phyloP scores from a whole-genome alignment of 2,113 vertebrate genomes.

The Cebus imitator region DNA sequence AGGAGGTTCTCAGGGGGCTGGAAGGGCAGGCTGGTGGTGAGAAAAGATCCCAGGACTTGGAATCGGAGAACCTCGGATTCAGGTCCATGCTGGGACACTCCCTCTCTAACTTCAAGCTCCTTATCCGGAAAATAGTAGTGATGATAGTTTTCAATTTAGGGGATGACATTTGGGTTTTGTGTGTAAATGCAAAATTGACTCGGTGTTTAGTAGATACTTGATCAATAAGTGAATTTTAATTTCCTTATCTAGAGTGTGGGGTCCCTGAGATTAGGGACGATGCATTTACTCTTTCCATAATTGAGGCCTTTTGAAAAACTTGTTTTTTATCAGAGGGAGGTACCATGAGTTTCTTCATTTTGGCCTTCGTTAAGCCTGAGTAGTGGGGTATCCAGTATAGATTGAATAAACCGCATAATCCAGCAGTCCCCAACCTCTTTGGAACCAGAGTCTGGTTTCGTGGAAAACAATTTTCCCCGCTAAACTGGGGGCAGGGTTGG shows the following conservation, averaged over 20 bases:
- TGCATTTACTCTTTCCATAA: background rate
- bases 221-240: background rate
- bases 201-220: background rate
- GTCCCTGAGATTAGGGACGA: background rate
- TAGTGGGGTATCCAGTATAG: background rate
- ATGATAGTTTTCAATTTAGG: background rate
- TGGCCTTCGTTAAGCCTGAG: background rate
- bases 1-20: background rate
- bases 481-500: no score
- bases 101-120: background rate
- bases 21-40: background rate
- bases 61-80: background rate
- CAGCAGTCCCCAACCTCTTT: no score
- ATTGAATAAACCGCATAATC: background rate
- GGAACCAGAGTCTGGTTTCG: fast-evolving
- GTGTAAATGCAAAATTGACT: background rate
- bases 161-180: background rate
- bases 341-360: background rate
- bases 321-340: background rate
- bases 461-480: no score
- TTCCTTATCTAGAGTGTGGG: background rate
- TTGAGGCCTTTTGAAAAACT: background rate
- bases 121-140: background rate
- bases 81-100: background rate
- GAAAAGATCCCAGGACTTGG: background rate